phyloP scores from a whole-genome alignment of 2,797 vertebrate species.

The Rhinatrema bivittatum region DNA sequence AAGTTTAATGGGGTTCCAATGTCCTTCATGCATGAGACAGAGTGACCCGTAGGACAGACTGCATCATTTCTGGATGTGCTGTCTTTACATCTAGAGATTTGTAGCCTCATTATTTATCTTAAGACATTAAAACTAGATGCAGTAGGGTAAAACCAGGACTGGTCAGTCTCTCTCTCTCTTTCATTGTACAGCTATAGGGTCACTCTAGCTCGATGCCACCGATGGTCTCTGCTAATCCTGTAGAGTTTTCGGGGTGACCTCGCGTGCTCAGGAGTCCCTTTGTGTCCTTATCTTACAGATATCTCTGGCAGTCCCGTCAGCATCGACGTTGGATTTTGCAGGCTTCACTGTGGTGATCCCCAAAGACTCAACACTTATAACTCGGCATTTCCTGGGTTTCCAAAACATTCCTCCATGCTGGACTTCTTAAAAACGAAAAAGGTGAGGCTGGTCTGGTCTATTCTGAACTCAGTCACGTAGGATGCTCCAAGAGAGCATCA shows the following conservation, averaged over 20 bases:
- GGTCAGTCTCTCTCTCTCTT: not conserved
- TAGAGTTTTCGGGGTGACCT: too few relatives aligned
- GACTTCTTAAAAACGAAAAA: slow-evolving; percentile 66
- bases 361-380: slow-evolving; percentile 12
- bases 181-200: not conserved
- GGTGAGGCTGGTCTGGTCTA: slow-evolving; percentile 27
- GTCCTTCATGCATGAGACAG: too few relatives aligned
- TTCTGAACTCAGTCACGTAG: not conserved
- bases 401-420: slow-evolving; percentile 58
- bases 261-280: too few relatives aligned
- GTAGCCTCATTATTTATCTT: too few relatives aligned
- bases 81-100: too few relatives aligned
- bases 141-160: not conserved
- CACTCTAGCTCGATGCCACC: not conserved
- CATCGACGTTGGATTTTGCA: slow-evolving; percentile 59
- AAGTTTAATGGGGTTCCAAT: too few relatives aligned
- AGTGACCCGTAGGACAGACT: too few relatives aligned
- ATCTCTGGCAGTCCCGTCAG: slow-evolving; percentile 63
- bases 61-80: too few relatives aligned
- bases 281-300: slow-evolving; percentile 40
- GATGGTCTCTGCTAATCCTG: accelerated
- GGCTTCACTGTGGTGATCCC: slow-evolving; percentile 48
- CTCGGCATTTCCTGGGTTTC: slow-evolving; percentile 36
- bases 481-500: too few relatives aligned
- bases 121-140: too few relatives aligned